Percentiles rank a stretch among this genome's conserved stretches.
phyloP scores from a whole-genome alignment of 2,797 vertebrate genomes.

The Enteromius afrohamiltoni region DNA sequence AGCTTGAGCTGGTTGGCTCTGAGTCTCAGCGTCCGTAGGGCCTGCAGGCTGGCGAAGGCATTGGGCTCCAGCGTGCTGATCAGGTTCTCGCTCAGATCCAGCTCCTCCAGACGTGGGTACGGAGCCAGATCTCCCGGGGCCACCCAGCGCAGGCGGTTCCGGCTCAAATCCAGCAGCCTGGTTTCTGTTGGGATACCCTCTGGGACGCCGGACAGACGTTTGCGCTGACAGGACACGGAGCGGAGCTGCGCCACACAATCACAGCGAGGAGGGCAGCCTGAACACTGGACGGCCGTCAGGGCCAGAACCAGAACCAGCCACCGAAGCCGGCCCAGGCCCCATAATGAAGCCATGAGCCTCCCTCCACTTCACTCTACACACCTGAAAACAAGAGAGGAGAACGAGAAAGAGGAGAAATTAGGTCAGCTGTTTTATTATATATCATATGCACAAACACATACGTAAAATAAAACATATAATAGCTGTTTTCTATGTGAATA shows the following conservation, averaged over 20 bases:
- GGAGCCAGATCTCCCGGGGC: slow-evolving; percentile 88
- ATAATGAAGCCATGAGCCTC: slow-evolving; percentile 75
- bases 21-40: slow-evolving; percentile 86
- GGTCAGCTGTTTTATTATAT: background rate
- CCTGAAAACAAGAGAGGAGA: slow-evolving; percentile 69
- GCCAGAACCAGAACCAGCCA: slow-evolving; percentile 77
- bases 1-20: slow-evolving; percentile 93
- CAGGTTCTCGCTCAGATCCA: slow-evolving; percentile 95
- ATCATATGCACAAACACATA: background rate
- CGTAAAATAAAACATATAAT: too few species aligned
- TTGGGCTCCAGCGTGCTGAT: slow-evolving; percentile 93
- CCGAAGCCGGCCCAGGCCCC: slow-evolving; percentile 78
- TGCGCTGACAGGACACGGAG: slow-evolving; percentile 89
- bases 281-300: slow-evolving; percentile 74
- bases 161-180: slow-evolving; percentile 90
- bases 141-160: slow-evolving; percentile 93
- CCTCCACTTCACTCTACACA: slow-evolving; percentile 75
- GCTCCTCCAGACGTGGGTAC: slow-evolving; percentile 89
- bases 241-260: slow-evolving; percentile 87
- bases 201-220: slow-evolving; percentile 87
- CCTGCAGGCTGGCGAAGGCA: slow-evolving; percentile 88
- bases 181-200: slow-evolving; percentile 97
- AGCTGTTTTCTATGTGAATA: too few species aligned
- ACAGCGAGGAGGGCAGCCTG: slow-evolving; percentile 90
- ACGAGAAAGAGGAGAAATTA: background rate